phyloP scores from a whole-genome alignment of 1,140 invertebrate species.

The Oppia nitens region DNA sequence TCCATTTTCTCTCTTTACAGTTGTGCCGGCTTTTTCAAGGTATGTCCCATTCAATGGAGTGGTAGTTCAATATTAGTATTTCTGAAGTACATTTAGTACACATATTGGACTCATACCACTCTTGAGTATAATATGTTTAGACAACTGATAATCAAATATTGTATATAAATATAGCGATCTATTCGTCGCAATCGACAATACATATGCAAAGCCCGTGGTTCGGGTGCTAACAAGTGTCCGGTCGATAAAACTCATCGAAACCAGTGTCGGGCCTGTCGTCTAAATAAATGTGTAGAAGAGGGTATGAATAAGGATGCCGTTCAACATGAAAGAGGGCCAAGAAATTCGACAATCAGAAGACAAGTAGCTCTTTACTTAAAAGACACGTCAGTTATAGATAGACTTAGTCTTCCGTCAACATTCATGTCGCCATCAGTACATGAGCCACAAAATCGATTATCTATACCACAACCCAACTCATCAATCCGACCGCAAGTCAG shows the following conservation, averaged over 20 bases:
- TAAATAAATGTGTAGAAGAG: constrained; percentile 37
- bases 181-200: constrained; percentile 87
- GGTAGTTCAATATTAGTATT: no score
- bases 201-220: constrained; percentile 76
- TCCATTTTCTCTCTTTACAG: constrained; percentile 23
- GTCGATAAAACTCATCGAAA: constrained; percentile 78
- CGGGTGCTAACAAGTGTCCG: constrained; percentile 49
- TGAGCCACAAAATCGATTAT: neutral
- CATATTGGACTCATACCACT: no score
- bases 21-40: constrained; percentile 71
- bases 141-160: neutral
- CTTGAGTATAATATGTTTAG: neutral
- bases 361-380: constrained; percentile 58
- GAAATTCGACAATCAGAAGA: constrained; percentile 48
- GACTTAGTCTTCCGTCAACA: constrained; percentile 17
- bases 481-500: constrained; percentile 21
- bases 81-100: no score
- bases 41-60: no score
- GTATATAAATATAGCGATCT: constrained; percentile 46
- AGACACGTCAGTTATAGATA: constrained; percentile 19
- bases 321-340: constrained; percentile 90
- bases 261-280: constrained; percentile 39
- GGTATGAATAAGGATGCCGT: constrained; percentile 59
- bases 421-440: constrained; percentile 11
- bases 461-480: constrained; percentile 15